Evolutionary conservation across 2,888 invertebrate species (phyloP).

Genomic region (Apantesis nais): DNA sequence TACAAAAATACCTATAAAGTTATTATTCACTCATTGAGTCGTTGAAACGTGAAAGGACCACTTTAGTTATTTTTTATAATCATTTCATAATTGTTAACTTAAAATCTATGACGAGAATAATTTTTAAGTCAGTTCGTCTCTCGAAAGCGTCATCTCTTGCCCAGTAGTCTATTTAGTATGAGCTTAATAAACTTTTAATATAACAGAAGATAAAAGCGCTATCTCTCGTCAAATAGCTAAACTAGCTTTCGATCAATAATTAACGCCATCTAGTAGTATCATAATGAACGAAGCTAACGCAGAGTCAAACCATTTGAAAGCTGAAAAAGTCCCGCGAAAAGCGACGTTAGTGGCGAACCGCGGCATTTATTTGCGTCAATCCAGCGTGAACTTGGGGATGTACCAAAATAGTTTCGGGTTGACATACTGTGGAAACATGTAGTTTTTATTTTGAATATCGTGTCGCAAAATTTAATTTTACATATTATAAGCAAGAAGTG

Average conservation of each 20-base stretch:
- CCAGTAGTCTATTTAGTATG: slow-evolving; percentile 31
- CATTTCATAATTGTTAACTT: background rate
- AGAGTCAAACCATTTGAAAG: slow-evolving; percentile 26
- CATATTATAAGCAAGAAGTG: slow-evolving; percentile 59
- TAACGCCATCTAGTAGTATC: slow-evolving; percentile 58
- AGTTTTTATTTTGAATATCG: slow-evolving; percentile 81
- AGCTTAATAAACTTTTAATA: too few species aligned
- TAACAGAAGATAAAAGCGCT: slow-evolving; percentile 31
- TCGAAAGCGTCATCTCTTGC: background rate
- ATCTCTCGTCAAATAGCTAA: slow-evolving; percentile 49
- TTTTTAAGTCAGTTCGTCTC: too few species aligned
- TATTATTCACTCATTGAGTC: too few species aligned
- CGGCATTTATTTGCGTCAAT: slow-evolving; percentile 61
- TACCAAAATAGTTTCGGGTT: slow-evolving; percentile 81
- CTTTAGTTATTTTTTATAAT: background rate
- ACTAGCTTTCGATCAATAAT: slow-evolving; percentile 22
- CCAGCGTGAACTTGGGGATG: slow-evolving; percentile 80
- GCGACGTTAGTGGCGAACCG: slow-evolving; percentile 45
- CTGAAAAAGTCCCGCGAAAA: slow-evolving; percentile 39
- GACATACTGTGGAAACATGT: slow-evolving; percentile 83
- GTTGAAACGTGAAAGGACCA: background rate
- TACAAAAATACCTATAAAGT: too few species aligned
- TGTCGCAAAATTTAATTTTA: slow-evolving; percentile 68
- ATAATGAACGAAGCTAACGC: slow-evolving; percentile 12
- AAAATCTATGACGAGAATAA: background rate